Evolutionary conservation across 2,113 vertebrate species (phyloP).

Genomic region (Engystomops pustulosus): DNA sequence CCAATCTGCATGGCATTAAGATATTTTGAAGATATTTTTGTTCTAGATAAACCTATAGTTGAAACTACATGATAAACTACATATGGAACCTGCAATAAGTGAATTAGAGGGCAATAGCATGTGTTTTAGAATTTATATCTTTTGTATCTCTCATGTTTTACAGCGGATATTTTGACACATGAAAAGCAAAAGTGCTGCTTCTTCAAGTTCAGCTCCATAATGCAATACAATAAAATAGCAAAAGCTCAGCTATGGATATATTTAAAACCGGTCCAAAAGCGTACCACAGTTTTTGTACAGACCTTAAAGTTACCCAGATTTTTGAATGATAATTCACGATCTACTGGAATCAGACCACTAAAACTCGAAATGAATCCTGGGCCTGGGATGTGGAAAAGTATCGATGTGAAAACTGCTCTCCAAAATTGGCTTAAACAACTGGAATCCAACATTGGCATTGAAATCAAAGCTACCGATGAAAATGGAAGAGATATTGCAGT

Average conservation of each 20-base stretch:
- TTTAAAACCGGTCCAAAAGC: slow-evolving; percentile 83
- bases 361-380: slow-evolving; percentile 95
- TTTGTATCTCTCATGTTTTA: slow-evolving; percentile 60
- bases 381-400: slow-evolving; percentile 93
- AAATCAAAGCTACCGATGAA: slow-evolving; percentile 94
- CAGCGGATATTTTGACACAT: slow-evolving; percentile 86
- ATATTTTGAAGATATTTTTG: too few species aligned
- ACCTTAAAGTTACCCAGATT: slow-evolving; percentile 92
- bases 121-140: too few species aligned
- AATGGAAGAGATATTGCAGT: slow-evolving; percentile 90
- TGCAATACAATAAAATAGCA: slow-evolving; percentile 89
- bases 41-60: too few species aligned
- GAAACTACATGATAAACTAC: too few species aligned
- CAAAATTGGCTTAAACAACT: slow-evolving; percentile 97
- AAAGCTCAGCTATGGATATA: slow-evolving; percentile 97
- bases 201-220: slow-evolving; percentile 92
- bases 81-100: too few species aligned
- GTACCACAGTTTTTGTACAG: slow-evolving; percentile 94
- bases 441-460: slow-evolving; percentile 97
- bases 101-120: too few species aligned
- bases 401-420: slow-evolving; percentile 95
- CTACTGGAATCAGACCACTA: slow-evolving; percentile 92
- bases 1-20: too few species aligned
- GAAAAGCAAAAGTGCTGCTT: slow-evolving; percentile 93
- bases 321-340: slow-evolving; percentile 84